phyloP scores from a whole-genome alignment of 2,113 vertebrate species.

The Reinhardtius hippoglossoides region DNA sequence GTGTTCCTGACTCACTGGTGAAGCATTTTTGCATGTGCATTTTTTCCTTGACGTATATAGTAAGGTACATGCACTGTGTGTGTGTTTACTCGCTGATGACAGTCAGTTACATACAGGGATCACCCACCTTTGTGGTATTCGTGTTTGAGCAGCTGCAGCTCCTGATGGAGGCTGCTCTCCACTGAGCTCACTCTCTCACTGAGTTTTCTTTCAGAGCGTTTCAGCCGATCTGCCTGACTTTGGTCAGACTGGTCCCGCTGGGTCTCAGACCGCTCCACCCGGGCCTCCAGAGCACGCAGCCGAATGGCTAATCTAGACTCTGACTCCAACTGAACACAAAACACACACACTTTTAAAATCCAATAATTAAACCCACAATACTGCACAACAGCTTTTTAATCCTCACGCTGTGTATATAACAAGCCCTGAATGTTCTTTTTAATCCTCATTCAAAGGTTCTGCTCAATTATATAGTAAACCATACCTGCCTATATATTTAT shows the following conservation, averaged over 20 bases:
- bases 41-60: constrained; percentile 32
- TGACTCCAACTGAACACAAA: constrained; percentile 73
- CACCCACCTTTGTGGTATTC: constrained; percentile 86
- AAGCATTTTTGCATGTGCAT: neutral
- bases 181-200: constrained; percentile 75
- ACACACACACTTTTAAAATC: constrained; percentile 2
- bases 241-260: constrained; percentile 36
- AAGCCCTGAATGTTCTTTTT: neutral
- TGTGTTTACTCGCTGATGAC: constrained; percentile 61
- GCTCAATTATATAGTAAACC: too few species aligned
- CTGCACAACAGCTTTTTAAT: too few species aligned
- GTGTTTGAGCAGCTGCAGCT: constrained; percentile 85
- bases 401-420: too few species aligned
- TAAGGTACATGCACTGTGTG: neutral
- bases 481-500: too few species aligned
- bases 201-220: constrained; percentile 76
- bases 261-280: constrained; percentile 58
- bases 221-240: constrained; percentile 69
- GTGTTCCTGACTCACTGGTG: neutral
- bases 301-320: constrained; percentile 77
- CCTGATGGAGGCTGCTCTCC: constrained; percentile 82
- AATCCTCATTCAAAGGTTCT: neutral
- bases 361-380: neutral
- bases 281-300: constrained; percentile 70
- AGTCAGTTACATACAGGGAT: constrained; percentile 20